Percentiles rank a stretch among this genome's conserved stretches.
Conservation (phyloP, 2,888 invertebrate genomes). For the Sympetrum striolatum region DNA sequence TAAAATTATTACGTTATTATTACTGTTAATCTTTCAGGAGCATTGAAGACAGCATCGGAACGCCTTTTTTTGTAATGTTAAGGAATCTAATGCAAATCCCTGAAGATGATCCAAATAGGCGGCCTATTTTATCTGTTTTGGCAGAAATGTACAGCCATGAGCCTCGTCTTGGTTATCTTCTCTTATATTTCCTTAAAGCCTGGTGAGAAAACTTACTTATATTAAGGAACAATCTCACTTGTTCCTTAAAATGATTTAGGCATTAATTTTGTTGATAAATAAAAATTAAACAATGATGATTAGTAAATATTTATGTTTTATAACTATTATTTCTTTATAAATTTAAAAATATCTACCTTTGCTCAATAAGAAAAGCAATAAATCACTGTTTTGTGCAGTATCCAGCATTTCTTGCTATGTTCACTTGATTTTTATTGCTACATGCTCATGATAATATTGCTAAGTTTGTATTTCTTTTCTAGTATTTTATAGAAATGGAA, state of each 20-base stretch:
- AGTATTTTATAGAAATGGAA: too few species aligned
- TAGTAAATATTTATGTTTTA: too few species aligned
- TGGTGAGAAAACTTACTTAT: constrained; percentile 57
- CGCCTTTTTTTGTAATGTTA: constrained; percentile 87
- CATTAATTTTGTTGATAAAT: constrained; percentile 48
- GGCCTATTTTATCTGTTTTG: constrained; percentile 79
- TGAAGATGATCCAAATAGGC: constrained; percentile 77
- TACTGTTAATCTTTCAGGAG: constrained; percentile 56
- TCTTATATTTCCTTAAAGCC: constrained; percentile 89
- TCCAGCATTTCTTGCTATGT: too few species aligned
- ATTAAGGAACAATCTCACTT: background rate
- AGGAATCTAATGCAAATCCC: constrained; percentile 78
- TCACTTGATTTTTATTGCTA: too few species aligned
- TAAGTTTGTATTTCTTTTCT: too few species aligned
- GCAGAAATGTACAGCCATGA: constrained; percentile 77
- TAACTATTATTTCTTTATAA: too few species aligned
- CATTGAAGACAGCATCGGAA: constrained; percentile 78
- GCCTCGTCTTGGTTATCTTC: constrained; percentile 80
- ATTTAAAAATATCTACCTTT: too few species aligned
- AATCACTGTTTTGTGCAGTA: too few species aligned
- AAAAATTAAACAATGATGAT: too few species aligned
- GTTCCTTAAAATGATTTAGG: background rate
- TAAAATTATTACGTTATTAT: background rate
- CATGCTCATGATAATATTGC: too few species aligned
- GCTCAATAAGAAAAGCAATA: too few species aligned